phyloP scores from a whole-genome alignment of 2,888 invertebrate species.

The Drosophila atroscutellata region DNA sequence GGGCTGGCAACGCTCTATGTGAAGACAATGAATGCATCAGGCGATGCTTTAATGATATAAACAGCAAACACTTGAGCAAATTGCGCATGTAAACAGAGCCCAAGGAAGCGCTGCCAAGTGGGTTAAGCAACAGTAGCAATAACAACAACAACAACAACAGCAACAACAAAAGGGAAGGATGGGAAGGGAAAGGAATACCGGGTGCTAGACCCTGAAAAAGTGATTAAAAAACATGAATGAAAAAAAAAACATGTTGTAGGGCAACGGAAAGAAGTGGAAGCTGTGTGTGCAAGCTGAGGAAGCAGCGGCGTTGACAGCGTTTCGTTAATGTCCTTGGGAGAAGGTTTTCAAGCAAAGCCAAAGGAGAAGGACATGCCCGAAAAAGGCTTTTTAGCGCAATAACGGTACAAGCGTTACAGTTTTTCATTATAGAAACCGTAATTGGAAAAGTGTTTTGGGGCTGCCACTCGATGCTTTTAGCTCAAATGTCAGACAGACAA shows the following conservation, averaged over 20 bases:
- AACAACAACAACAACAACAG: constrained; percentile 11
- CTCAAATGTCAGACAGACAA: constrained; percentile 75
- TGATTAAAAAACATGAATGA: constrained; percentile 71
- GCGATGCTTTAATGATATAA: constrained; percentile 72
- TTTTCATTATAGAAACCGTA: constrained; percentile 72
- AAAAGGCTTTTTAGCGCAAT: constrained; percentile 59
- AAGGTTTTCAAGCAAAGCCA: constrained; percentile 34
- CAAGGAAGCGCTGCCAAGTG: constrained; percentile 53
- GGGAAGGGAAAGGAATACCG: constrained; percentile 18
- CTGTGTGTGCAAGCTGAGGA: constrained; percentile 17
- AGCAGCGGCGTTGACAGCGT: constrained; percentile 48
- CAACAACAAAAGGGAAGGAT: background rate
- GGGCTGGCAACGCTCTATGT: background rate
- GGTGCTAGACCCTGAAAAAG: constrained; percentile 78
- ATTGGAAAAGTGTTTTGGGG: constrained; percentile 80
- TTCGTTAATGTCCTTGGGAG: constrained; percentile 56
- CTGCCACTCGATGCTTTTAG: constrained; percentile 80
- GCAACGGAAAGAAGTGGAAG: constrained; percentile 41
- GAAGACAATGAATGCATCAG: constrained; percentile 46
- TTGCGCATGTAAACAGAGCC: constrained; percentile 76
- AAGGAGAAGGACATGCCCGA: constrained; percentile 18
- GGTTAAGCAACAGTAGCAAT: constrained; percentile 37
- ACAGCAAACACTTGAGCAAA: constrained; percentile 78
- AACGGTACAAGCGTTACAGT: constrained; percentile 71
- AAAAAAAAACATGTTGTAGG: constrained; percentile 63